Evolutionary conservation across 1,140 invertebrate genomes (phyloP), one percentile per base, ranked within the genome.

Genomic region (Drosophila miranda): DNA sequence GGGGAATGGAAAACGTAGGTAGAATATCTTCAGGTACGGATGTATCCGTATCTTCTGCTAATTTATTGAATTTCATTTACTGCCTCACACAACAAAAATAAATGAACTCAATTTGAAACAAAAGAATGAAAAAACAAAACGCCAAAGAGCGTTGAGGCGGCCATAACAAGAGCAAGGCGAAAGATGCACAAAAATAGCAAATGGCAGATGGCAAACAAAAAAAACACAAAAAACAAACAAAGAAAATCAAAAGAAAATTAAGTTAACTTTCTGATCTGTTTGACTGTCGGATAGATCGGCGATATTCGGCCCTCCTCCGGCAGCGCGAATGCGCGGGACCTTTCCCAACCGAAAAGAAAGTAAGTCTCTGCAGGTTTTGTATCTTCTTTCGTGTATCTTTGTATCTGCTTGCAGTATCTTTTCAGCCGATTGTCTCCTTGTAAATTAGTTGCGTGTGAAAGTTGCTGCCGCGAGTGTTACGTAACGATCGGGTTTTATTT

Each of bases 311-410:
- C 9, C 14, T 9, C 46, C 7, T 23, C 26, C 46, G 53, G 34
- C 42, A 49, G 45, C 59, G 61, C 51, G 56, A 49, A 28, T n/a
- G 23, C 44, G 57, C 48, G 45, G 73, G 80, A 83, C 79, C 79
- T 83, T 83, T 84, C 80, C 67, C 80, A 83, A 83, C 62, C 34
- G 43, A 83, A 83, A 83, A 83, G 79, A 83, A 83, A 83, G 79
- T 84, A 79, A 71, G 59, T 69, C 53, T 46, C 72, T 30, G 52
- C 44, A 58, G 41, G 23, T 43, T 43, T 58, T 66, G 43, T 41
- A 43, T 52, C 26, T 52, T 38, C 23, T 28, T 61, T 30, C 56
- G 49, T 30, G 42, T 46, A 5, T 21, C 30, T 9, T 11, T 21
- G 21, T 21, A 6, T 16, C 21, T 43, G 5, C 13, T 19, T 41